A percentile compares a stretch with the other conserved stretches of the same genome.
phyloP scores from a whole-genome alignment of 2,113 vertebrate genomes.

The Rhineura floridana region DNA sequence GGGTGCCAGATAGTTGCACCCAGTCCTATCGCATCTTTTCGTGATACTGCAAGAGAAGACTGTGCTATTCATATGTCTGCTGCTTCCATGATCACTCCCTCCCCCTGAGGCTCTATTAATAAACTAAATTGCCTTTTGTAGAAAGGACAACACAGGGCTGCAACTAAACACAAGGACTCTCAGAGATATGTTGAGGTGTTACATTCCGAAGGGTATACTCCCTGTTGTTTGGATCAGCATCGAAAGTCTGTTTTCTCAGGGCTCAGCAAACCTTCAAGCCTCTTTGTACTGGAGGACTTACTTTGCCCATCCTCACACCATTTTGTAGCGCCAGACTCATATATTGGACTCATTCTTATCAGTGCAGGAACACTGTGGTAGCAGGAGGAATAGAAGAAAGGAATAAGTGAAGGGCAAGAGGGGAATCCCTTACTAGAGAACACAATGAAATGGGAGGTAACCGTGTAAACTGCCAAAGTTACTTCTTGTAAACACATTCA shows the following conservation, averaged over 20 bases:
- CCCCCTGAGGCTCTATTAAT: neutral
- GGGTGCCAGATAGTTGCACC: neutral
- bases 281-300: neutral
- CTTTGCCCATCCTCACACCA: neutral
- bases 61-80: neutral
- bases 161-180: too few relatives aligned
- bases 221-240: neutral
- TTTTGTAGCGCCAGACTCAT: neutral
- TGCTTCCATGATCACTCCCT: neutral
- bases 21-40: neutral
- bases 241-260: neutral
- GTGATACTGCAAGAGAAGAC: neutral
- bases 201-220: neutral
- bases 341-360: neutral
- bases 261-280: neutral
- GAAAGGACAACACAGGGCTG: too few relatives aligned
- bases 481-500: neutral
- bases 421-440: neutral
- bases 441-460: neutral
- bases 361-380: neutral
- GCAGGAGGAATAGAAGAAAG: neutral
- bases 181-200: neutral
- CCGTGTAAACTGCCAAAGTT: neutral
- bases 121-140: neutral
- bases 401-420: neutral